These are phyloP conservation scores for Pavo muticus DNA, from an alignment of 2,113 vertebrate genomes.

Conservation along the genomic window DNA sequence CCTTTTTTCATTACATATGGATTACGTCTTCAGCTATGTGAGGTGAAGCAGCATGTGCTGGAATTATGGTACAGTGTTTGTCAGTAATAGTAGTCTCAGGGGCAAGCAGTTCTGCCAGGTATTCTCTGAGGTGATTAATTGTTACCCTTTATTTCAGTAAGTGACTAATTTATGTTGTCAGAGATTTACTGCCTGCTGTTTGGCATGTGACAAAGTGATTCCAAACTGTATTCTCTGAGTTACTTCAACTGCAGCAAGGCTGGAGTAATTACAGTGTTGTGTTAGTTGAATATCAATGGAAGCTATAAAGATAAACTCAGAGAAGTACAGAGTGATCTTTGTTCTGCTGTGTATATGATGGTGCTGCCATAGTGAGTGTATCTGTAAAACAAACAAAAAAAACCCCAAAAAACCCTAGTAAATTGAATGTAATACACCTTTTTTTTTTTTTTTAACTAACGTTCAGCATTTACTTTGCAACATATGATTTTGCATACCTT, in stretches of 20 bases:
- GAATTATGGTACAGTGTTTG: constrained; percentile 17
- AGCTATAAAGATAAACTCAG: background rate
- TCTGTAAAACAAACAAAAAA: background rate
- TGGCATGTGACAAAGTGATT: constrained; percentile 67
- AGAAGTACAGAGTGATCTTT: background rate
- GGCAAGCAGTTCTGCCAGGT: constrained; percentile 46
- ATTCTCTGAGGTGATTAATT: constrained; percentile 65
- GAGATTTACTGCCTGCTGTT: constrained; percentile 46
- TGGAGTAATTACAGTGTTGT: constrained; percentile 44
- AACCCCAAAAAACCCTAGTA: background rate
- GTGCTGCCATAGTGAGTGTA: background rate
- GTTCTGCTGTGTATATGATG: background rate
- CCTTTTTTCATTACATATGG: background rate
- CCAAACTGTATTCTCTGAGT: constrained; percentile 32
- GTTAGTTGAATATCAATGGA: constrained; percentile 8
- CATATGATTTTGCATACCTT: background rate
- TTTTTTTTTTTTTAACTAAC: too few species aligned
- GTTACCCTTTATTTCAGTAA: constrained; percentile 68
- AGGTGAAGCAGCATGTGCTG: background rate
- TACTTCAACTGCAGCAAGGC: background rate
- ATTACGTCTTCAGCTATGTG: background rate
- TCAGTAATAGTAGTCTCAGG: constrained; percentile 9
- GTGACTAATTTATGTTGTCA: constrained; percentile 72
- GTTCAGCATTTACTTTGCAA: background rate
- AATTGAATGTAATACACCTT: background rate